A percentile compares a stretch with the other conserved stretches of the same genome.
These are phyloP conservation scores for Sinocyclocheilus anshuiensis DNA, from an alignment of 2,113 vertebrate genomes.

Conservation along the genomic window DNA sequence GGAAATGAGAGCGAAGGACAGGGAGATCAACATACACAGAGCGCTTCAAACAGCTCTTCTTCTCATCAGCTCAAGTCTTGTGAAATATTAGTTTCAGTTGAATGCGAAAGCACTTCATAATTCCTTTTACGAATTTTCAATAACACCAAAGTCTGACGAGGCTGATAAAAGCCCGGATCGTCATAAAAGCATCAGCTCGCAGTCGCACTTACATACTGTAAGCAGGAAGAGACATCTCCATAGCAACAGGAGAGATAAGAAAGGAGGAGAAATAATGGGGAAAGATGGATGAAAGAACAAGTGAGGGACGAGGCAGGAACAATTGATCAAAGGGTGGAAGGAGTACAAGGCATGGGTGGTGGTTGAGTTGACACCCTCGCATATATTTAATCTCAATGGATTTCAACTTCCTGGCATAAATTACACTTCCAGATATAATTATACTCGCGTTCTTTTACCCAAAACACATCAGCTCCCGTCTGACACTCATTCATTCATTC, in stretches of 20 bases:
- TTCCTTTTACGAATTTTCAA: not conserved
- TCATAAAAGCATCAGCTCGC: slow-evolving; percentile 13
- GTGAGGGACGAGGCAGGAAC: slow-evolving; percentile 61
- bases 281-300: slow-evolving; percentile 68
- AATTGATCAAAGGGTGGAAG: slow-evolving; percentile 3
- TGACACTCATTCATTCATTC: slow-evolving; percentile 45
- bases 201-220: slow-evolving; percentile 39
- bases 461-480: not conserved
- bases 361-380: not conserved
- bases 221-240: slow-evolving; percentile 50
- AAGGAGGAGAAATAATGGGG: slow-evolving; percentile 63
- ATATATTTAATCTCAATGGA: not conserved
- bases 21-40: slow-evolving; percentile 55
- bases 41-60: not conserved
- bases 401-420: not conserved
- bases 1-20: slow-evolving; percentile 58
- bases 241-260: slow-evolving; percentile 67
- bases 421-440: not conserved
- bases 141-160: not conserved
- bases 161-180: not conserved
- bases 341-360: slow-evolving; percentile 34
- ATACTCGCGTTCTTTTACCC: not conserved
- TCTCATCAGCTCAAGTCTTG: not conserved
- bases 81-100: not conserved
- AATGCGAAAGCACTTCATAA: slow-evolving; percentile 4